A percentile compares a stretch with the other conserved stretches of the same genome.
Evolutionary conservation across 2,113 vertebrate species (phyloP).

Genomic region (Alaudala cheleensis): DNA sequence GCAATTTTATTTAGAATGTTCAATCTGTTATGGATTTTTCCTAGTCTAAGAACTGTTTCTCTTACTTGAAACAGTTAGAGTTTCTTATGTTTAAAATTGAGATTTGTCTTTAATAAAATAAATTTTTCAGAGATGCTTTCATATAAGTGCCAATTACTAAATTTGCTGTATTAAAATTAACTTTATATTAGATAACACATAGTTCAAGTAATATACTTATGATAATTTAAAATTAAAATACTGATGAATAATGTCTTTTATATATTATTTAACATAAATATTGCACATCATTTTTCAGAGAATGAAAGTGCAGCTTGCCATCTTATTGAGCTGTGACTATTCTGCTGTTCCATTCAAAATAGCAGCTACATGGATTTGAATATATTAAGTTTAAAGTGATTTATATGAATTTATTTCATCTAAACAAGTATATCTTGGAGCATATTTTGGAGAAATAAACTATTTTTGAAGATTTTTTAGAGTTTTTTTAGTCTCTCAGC

Average conservation of each 20-base stretch:
- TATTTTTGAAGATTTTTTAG: not conserved
- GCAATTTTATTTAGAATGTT: not conserved
- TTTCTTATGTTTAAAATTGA: not conserved
- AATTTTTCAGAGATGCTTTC: not conserved
- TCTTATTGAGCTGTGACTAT: not conserved
- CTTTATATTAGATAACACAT: not conserved
- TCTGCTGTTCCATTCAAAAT: not conserved
- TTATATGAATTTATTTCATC: not conserved
- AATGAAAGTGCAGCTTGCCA: not conserved
- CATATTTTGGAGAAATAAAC: not conserved
- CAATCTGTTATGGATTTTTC: constrained; percentile 16
- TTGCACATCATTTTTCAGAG: not conserved
- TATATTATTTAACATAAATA: not conserved
- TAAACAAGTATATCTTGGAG: not conserved
- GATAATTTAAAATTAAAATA: not conserved
- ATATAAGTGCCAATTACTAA: not conserved
- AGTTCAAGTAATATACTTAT: not conserved
- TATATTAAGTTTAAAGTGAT: not conserved
- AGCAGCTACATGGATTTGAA: not conserved
- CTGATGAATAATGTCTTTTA: not conserved
- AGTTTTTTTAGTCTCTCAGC: not conserved
- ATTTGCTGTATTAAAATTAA: not conserved
- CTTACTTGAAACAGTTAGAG: not conserved
- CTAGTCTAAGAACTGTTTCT: not conserved
- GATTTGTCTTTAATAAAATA: not conserved